Conservation (phyloP, 2,888 invertebrate genomes). For the Synanthedon andrenaeformis region DNA sequence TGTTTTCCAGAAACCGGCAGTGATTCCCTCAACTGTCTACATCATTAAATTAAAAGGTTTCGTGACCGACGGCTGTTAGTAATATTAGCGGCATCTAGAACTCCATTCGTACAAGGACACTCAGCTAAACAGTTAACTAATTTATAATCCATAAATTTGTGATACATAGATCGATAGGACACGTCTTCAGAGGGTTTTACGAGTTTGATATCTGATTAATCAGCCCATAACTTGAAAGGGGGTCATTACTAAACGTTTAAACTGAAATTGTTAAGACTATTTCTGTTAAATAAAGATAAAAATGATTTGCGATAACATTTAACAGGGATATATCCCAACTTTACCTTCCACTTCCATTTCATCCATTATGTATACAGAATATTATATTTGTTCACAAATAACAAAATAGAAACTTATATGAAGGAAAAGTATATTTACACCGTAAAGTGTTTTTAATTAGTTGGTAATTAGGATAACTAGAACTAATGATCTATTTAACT, state of each 20-base stretch:
- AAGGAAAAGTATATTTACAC: no score
- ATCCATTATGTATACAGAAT: no score
- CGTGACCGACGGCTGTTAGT: constrained; percentile 48
- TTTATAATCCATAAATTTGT: constrained; percentile 47
- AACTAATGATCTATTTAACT: no score
- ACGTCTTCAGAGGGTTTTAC: constrained; percentile 34
- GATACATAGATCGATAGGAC: constrained; percentile 49
- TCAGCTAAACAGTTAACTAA: constrained; percentile 41
- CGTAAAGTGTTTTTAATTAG: no score
- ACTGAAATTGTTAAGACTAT: no score
- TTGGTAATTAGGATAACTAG: no score
- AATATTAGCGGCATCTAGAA: constrained; percentile 39
- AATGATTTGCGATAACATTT: no score
- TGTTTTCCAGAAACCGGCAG: background rate
- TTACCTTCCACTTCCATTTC: no score
- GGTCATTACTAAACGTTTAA: background rate
- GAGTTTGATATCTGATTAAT: constrained; percentile 23
- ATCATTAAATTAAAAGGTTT: constrained; percentile 51
- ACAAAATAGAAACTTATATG: no score
- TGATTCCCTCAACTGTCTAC: constrained; percentile 24
- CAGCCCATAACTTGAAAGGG: constrained; percentile 7
- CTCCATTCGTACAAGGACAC: constrained; percentile 32
- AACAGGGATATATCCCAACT: no score
- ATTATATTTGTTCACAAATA: no score
- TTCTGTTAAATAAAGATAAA: no score